A percentile compares a stretch with the other conserved stretches of the same genome.
Evolutionary conservation across 2,113 vertebrate species (phyloP).

Genomic region (Chascanopsetta lugubris): DNA sequence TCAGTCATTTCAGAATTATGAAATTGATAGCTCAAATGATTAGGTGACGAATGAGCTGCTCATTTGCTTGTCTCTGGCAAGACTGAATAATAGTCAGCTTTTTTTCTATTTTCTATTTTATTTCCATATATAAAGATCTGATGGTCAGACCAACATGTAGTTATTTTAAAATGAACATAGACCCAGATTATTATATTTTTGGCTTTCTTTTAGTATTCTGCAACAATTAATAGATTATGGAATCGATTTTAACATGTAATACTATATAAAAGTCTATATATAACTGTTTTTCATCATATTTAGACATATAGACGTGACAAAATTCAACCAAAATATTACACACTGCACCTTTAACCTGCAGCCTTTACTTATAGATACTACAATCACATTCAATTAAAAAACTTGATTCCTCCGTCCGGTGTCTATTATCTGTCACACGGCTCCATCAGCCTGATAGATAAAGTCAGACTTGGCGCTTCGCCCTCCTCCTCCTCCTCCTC

Average conservation of each 20-base stretch:
- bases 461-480: slow-evolving; percentile 4
- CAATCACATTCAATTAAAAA: not conserved
- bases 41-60: not conserved
- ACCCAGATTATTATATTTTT: not conserved
- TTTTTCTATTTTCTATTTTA: not conserved
- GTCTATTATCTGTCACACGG: slow-evolving; percentile 42
- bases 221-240: too few species aligned
- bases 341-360: too few species aligned
- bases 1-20: not conserved
- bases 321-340: too few species aligned
- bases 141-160: not conserved
- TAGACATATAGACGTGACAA: too few species aligned
- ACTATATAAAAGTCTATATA: too few species aligned
- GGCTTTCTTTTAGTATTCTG: too few species aligned
- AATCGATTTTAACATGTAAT: too few species aligned
- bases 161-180: too few species aligned
- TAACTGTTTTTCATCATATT: too few species aligned
- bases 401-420: slow-evolving; percentile 8
- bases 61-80: not conserved
- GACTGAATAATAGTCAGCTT: not conserved
- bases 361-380: not conserved
- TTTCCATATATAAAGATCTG: not conserved
- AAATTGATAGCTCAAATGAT: not conserved
- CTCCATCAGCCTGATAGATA: slow-evolving; percentile 52
- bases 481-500: too few species aligned